phyloP scores from a whole-genome alignment of 2,888 invertebrate species.

The Tachystola acroxantha region DNA sequence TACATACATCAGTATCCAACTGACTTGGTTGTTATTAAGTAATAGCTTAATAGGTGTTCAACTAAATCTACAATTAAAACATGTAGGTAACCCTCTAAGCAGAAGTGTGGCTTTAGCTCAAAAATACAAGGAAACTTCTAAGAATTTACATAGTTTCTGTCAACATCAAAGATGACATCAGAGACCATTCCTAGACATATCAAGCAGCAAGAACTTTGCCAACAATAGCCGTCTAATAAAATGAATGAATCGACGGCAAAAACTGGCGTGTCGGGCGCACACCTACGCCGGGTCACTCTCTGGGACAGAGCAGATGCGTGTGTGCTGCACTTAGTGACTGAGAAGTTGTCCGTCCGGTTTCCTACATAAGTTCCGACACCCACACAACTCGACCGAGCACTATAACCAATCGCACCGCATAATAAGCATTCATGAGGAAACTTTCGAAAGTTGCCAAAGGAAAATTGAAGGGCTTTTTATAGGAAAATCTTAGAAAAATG shows the following conservation, averaged over 20 bases:
- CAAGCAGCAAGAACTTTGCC: no score
- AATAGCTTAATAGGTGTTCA: no score
- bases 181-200: no score
- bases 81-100: no score
- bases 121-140: no score
- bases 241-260: conserved; percentile 45
- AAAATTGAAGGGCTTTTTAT: background rate
- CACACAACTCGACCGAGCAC: conserved; percentile 30
- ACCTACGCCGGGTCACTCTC: conserved; percentile 10
- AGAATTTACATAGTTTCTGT: no score
- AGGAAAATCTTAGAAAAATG: no score
- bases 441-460: conserved; percentile 22
- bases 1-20: no score
- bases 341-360: conserved; percentile 37
- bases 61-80: no score
- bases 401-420: conserved; percentile 35
- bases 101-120: no score
- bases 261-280: conserved; percentile 18
- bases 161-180: background rate
- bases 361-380: conserved; percentile 42
- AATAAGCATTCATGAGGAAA: conserved; percentile 25
- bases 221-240: background rate
- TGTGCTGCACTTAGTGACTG: conserved; percentile 23
- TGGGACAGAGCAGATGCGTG: background rate
- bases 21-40: no score